These are phyloP conservation scores for Scolopax bukidnonensis DNA, from an alignment of 2,797 vertebrate genomes.

Conservation along the genomic window DNA sequence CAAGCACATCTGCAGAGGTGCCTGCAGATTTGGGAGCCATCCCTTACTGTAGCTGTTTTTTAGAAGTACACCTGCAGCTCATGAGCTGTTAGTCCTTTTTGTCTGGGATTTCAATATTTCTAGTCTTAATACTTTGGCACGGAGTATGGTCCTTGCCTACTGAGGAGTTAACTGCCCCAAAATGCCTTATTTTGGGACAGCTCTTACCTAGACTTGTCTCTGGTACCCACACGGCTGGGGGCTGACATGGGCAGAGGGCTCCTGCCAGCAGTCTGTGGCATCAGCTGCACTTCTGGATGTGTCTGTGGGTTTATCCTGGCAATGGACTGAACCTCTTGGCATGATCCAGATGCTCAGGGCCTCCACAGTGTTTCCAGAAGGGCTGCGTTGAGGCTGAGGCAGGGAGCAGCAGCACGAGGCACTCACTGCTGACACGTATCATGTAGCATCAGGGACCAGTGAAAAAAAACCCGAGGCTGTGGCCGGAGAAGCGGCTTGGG, in stretches of 20 bases:
- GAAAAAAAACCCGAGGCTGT: background rate
- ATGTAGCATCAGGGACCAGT: background rate
- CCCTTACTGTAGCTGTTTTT: background rate
- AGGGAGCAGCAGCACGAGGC: background rate
- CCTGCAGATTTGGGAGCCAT: background rate
- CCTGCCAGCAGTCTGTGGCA: background rate
- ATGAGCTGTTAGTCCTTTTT: background rate
- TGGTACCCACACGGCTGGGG: background rate
- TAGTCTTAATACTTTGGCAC: background rate
- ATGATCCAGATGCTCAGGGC: background rate
- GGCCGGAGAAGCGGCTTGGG: background rate
- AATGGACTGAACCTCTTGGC: background rate
- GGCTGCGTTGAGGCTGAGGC: background rate
- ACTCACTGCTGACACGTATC: background rate
- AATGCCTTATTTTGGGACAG: background rate
- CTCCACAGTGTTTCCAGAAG: background rate
- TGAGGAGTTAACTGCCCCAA: background rate
- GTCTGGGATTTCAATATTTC: background rate
- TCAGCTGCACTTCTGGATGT: background rate
- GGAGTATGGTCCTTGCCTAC: background rate
- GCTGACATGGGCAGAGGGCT: background rate
- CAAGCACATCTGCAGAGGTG: background rate
- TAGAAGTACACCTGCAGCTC: background rate
- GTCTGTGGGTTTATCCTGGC: background rate
- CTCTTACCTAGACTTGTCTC: background rate